phyloP scores from a whole-genome alignment of 2,113 vertebrate species.

The Alces alces region DNA sequence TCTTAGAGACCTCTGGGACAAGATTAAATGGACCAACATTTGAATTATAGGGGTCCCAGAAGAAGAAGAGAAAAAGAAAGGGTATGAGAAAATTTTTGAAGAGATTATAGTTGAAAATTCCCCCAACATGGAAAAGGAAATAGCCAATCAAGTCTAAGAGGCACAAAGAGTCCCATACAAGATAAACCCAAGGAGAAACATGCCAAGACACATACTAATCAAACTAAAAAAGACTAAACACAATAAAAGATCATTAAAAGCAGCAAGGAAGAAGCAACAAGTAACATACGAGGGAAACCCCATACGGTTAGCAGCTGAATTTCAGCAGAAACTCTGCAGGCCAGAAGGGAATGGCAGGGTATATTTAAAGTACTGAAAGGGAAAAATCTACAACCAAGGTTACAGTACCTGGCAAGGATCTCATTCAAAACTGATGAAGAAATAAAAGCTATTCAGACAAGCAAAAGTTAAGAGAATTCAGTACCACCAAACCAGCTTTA shows the following conservation, averaged over 20 bases:
- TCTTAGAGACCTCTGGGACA: neutral
- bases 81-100: neutral
- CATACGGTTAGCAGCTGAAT: accelerated
- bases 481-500: neutral
- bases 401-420: neutral
- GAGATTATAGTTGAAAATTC: neutral
- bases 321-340: neutral
- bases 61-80: neutral
- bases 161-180: neutral
- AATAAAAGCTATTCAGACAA: neutral
- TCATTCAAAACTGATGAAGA: neutral
- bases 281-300: neutral
- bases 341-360: neutral
- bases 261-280: neutral
- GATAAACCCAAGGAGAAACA: neutral
- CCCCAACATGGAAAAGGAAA: neutral
- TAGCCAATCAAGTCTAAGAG: neutral
- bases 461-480: neutral
- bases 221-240: neutral
- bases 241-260: neutral
- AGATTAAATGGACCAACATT: neutral
- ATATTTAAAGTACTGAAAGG: neutral
- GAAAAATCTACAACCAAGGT: neutral
- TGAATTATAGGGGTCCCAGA: neutral
- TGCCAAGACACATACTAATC: neutral